Base-by-base conservation (phyloP, 2,888 invertebrate species). In the Rosalia funebris region DNA sequence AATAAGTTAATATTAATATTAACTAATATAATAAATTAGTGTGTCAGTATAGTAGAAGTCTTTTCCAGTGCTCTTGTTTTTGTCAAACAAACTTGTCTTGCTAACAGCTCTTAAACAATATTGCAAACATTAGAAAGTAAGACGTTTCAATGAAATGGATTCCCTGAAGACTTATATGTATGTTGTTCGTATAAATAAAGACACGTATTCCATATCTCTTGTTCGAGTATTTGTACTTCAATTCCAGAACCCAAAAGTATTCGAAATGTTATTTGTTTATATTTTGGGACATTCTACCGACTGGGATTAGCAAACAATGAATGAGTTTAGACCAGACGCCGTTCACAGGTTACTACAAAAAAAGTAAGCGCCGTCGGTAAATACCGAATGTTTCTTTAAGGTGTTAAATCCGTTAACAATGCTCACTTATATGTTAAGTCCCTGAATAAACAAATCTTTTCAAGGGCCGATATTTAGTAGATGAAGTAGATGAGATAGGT, bases 401-500 rank as follows among this genome's bases (percentile, higher is more conserved):
- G 55, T 54, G 57, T 48, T 53, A 62, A 60, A 53, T 54, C 62
- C 60, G 60, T 63, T 60, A 63, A 60, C 63, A 60, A 63, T 57
- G 57, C 60, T 45, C 39, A 47, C 45, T 59, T 39, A 60, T 48
- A 57, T 54, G 62, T 57, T 60, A 53, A 66, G 61, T 62, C 41
- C 45, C 44, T 58, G 46, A 55, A 45, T 48, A 64, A 66, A 66
- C 62, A 66, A 44, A 52, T 52, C 45, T 45, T 58, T 50, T 50
- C 47, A 62, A 62, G 64, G 62, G 56, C 60, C 64, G 39, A 58
- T 58, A 62, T 58, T 60, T 58, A 41, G 55, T 63, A 54, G 60
- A 59, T 52, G 42, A 47, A 54, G 45, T 20, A 62, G 63, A 66
- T 64, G 66, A 66, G 66, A 56, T 60, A 60, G 52, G 54, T 56